These are phyloP conservation scores for Anhinga anhinga DNA, from an alignment of 2,113 vertebrate species.

Conservation along the genomic window DNA sequence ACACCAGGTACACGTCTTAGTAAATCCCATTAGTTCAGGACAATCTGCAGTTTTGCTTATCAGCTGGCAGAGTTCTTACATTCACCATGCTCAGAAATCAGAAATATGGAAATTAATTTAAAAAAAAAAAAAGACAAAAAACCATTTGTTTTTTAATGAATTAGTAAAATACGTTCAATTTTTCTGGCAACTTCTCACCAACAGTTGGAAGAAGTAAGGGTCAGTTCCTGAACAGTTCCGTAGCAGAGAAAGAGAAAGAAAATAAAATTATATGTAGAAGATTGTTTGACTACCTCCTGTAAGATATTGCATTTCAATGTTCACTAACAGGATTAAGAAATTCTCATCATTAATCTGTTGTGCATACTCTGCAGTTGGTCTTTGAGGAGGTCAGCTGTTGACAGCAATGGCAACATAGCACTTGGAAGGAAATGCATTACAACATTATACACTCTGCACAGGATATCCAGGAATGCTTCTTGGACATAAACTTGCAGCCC, in stretches of 20 bases:
- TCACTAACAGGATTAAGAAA: neutral
- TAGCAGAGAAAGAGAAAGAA: neutral
- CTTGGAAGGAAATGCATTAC: neutral
- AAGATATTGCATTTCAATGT: neutral
- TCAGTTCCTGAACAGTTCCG: neutral
- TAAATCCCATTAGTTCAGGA: neutral
- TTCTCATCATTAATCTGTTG: neutral
- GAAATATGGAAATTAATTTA: neutral
- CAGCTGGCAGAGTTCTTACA: neutral
- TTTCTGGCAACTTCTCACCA: neutral
- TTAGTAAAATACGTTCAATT: neutral
- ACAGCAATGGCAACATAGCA: neutral
- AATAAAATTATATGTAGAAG: neutral
- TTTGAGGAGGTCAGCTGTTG: neutral
- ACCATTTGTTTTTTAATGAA: rapidly evolving
- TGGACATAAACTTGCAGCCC: neutral
- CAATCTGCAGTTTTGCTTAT: neutral
- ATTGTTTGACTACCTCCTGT: neutral
- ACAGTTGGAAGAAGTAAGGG: neutral
- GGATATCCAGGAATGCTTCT: neutral
- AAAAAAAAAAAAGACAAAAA: neutral
- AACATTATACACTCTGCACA: neutral
- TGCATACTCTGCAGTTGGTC: neutral
- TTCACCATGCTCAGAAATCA: neutral
- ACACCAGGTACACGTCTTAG: neutral